Evolutionary conservation across 2,113 vertebrate genomes (phyloP).

Genomic region (Empidonax alnorum): DNA sequence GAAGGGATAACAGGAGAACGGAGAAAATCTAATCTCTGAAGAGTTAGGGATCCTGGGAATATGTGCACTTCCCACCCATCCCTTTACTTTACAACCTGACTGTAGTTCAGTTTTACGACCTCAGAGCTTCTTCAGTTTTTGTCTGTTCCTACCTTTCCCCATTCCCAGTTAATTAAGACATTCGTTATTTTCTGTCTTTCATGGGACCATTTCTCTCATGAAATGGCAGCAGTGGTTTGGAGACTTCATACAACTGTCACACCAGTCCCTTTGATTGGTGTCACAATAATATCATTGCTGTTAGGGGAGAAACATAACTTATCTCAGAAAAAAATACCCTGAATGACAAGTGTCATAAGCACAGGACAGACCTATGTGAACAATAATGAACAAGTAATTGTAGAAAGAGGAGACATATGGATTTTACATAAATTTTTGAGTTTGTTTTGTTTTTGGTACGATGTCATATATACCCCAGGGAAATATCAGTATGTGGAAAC

Average conservation of each 20-base stretch:
- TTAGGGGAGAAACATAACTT: not conserved
- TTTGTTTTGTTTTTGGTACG: not conserved
- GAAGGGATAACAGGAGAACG: not conserved
- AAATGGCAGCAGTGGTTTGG: not conserved
- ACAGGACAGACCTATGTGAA: not conserved
- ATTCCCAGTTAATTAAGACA: not conserved
- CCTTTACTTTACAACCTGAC: not conserved
- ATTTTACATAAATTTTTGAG: not conserved
- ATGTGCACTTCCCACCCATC: not conserved
- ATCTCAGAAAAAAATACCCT: accelerated
- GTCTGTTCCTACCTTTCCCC: not conserved
- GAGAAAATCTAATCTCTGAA: not conserved
- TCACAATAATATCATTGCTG: accelerated
- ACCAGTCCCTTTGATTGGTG: not conserved
- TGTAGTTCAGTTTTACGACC: not conserved
- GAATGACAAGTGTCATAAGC: not conserved
- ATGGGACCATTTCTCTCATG: not conserved
- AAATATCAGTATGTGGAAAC: not conserved
- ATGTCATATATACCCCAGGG: not conserved
- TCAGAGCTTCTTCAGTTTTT: not conserved
- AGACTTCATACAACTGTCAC: not conserved
- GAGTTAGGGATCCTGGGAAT: not conserved
- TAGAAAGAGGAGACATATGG: not conserved
- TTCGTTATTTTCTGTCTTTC: not conserved
- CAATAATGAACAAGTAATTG: not conserved